Percentiles rank a stretch among this genome's conserved stretches.
phyloP scores from a whole-genome alignment of 2,888 invertebrate genomes.

The Patella caerulea region DNA sequence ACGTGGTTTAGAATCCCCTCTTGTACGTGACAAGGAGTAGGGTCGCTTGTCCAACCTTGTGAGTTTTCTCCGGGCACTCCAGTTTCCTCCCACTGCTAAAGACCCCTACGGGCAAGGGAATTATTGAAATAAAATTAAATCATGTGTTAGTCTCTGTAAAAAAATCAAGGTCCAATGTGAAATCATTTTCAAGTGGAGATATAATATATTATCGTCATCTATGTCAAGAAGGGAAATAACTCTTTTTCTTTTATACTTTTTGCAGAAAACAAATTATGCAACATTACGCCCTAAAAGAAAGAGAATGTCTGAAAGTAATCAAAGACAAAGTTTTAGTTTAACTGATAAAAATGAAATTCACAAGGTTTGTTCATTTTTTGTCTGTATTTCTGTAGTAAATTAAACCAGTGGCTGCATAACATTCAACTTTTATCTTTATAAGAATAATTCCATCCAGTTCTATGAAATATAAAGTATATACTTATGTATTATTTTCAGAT shows the following conservation, averaged over 20 bases:
- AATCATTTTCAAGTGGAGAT: neutral
- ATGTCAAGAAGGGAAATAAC: neutral
- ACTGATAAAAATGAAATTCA: constrained; percentile 60
- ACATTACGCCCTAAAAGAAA: constrained; percentile 32
- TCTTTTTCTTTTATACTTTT: constrained; percentile 16
- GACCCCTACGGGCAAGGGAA: too few species aligned
- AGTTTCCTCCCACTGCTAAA: too few species aligned
- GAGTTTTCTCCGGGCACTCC: too few species aligned
- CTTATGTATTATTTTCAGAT: constrained; percentile 74
- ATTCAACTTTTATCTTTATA: too few species aligned
- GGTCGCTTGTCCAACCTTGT: too few species aligned
- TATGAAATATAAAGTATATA: too few species aligned
- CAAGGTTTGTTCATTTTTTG: constrained; percentile 44
- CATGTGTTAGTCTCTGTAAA: neutral
- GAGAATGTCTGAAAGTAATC: constrained; percentile 44
- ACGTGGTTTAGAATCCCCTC: too few species aligned
- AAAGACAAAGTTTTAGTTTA: constrained; percentile 40
- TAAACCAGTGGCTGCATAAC: too few species aligned
- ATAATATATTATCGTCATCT: neutral
- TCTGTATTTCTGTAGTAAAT: too few species aligned
- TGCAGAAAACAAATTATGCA: constrained; percentile 51
- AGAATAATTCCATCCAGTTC: too few species aligned
- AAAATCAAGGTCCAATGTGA: neutral
- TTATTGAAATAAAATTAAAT: too few species aligned
- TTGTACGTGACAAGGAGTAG: too few species aligned